Evolutionary conservation across 2,797 vertebrate genomes (phyloP).

Genomic region (Peromyscus melanophrys): DNA sequence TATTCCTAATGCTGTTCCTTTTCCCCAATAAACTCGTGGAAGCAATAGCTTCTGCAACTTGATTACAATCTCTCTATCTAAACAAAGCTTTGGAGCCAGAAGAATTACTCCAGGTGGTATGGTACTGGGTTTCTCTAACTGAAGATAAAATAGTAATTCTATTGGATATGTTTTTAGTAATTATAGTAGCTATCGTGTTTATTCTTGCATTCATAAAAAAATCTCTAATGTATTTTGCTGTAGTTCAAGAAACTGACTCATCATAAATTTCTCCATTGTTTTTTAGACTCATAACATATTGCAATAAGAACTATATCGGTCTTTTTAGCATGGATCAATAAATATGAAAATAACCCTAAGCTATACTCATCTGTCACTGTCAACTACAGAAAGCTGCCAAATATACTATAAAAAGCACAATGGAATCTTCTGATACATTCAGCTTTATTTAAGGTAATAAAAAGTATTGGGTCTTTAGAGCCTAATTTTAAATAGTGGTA

Average conservation of each 20-base stretch:
- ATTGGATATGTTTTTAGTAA: slow-evolving; percentile 53
- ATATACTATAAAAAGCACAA: slow-evolving; percentile 81
- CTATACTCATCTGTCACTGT: slow-evolving; percentile 82
- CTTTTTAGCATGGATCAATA: slow-evolving; percentile 83
- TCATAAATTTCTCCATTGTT: slow-evolving; percentile 67
- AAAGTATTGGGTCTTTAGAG: slow-evolving; percentile 75
- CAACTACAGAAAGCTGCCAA: slow-evolving; percentile 77
- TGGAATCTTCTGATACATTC: slow-evolving; percentile 71
- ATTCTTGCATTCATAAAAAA: slow-evolving; percentile 19
- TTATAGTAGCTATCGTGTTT: slow-evolving; percentile 72
- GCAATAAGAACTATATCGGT: slow-evolving; percentile 67
- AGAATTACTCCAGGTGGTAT: neutral
- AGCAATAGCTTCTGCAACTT: slow-evolving; percentile 77
- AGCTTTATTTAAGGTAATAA: slow-evolving; percentile 84
- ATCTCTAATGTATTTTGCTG: slow-evolving; percentile 36
- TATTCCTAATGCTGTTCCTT: slow-evolving; percentile 86
- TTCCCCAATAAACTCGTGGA: slow-evolving; percentile 75
- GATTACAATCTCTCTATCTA: slow-evolving; percentile 77
- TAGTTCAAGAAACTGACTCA: slow-evolving; percentile 75
- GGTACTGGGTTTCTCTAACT: slow-evolving; percentile 57
- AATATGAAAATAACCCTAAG: slow-evolving; percentile 79
- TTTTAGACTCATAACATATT: slow-evolving; percentile 74
- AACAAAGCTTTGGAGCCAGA: slow-evolving; percentile 53
- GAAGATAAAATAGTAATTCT: slow-evolving; percentile 67
- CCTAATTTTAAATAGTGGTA: slow-evolving; percentile 77